Evolutionary conservation across 2,113 vertebrate species (phyloP).

Genomic region (Origma solitaria): DNA sequence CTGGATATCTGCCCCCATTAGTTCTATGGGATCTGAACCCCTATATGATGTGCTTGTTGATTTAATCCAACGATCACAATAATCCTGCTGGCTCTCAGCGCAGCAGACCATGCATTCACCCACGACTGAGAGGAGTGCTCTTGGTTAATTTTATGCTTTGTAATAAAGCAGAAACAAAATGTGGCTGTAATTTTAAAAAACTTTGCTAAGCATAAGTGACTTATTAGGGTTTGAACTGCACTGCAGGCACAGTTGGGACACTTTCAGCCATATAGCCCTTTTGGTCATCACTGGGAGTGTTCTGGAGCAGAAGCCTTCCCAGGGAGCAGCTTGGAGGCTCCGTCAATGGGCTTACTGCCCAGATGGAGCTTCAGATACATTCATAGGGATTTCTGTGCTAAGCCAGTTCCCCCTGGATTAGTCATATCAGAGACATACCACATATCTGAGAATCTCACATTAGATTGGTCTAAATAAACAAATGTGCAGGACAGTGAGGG

Average conservation of each 20-base stretch:
- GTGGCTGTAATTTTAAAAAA: background rate
- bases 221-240: background rate
- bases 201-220: background rate
- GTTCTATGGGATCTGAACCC: background rate
- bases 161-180: background rate
- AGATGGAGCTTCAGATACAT: background rate
- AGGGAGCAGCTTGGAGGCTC: background rate
- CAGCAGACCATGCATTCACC: background rate
- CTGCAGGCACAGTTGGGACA: background rate
- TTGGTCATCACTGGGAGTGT: background rate
- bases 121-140: background rate
- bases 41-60: accelerated
- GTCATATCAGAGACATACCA: background rate
- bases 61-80: background rate
- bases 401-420: background rate
- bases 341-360: background rate
- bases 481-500: background rate
- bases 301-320: background rate
- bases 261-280: background rate
- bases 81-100: background rate
- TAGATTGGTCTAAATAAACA: background rate
- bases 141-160: background rate
- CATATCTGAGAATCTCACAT: background rate
- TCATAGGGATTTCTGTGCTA: background rate
- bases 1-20: background rate